Base-by-base conservation (phyloP, 1,140 invertebrate species). In the Hycleus cichorii region DNA sequence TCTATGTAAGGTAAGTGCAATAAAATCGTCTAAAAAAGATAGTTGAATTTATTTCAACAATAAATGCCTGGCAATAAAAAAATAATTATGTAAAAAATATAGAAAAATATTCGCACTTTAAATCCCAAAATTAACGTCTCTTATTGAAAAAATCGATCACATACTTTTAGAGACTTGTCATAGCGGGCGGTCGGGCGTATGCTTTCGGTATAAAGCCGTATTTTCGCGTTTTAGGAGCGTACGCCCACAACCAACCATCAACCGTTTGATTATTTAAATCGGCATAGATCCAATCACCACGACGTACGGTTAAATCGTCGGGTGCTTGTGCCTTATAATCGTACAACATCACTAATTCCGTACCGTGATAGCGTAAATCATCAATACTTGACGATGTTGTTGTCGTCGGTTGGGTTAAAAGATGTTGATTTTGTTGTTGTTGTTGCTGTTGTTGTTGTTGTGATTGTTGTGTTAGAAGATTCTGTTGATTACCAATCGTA, bases 151-250 rank as follows among this genome's bases (percentile, higher is more conserved):
- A 32, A 32, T 32, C 32, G 32, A 32, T 32, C 32, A 32, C 32
- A 39, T 18, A 18, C 18, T 18, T 18, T 64, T 47, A 69, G 42
- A 93, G 81, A 68, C 88, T 88, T 8, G 91, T 95, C 84, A 93
- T 94, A 46, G 91, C 91, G 1, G 92, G 92, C 6, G 91, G 89
- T n/a, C 91, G 79, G 1, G 93, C 93, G 72, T 95, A 96, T 0
- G 91, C 90, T 74, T 93, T 94, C 8, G 94, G 94, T 66, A 97
- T 94, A 74, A 95, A 96, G 9, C 94, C 94, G 71, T 94, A 95
- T 77, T 93, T 91, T 26, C 91, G 77, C 8, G 90, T 90, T 76
- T 93, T 93, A 0, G 92, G 91, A 7, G 92, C 90, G 74, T 93
- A 95, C 0, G 91, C 92, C 93, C 93, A 97, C 27, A 96, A 76